Base-by-base conservation (phyloP, 2,888 invertebrate genomes). In the Trichopria drosophilae region DNA sequence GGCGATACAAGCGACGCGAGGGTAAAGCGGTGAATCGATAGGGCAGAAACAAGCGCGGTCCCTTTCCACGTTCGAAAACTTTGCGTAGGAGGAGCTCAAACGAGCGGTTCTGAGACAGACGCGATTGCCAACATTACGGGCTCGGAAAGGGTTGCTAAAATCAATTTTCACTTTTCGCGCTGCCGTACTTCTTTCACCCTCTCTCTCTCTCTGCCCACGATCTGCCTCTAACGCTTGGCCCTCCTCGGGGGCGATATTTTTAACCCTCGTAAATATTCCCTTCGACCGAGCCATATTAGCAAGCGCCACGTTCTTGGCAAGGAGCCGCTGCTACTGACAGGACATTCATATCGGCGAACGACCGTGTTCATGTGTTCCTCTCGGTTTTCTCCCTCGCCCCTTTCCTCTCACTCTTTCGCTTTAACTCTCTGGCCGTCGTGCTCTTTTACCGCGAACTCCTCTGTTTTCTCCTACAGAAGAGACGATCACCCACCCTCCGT, bases 251-350 rank as follows among this genome's bases (percentile, higher is more conserved):
- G 48, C 44, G 53, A 45, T 58, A 66, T 53, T 53, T 53, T 43
- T 50, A 39, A 62, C 62, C 66, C 67, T 69, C 71, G 69, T 72
- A 72, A 72, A 71, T 71, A 72, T 70, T 69, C 71, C 61, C 64
- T 66, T 64, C 65, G 68, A 67, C 58, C 60, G 24, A 36, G 53
- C 57, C 63, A 64, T 71, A 71, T 71, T 72, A 71, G 67, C 68
- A 65, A 60, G 55, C 68, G 61, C 56, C 60, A 64, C 66, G 67
- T 66, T 69, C 72, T 71, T 69, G 71, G 72, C 72, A 69, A 72
- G 72, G 66, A 72, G 68, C 72, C 66, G 72, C 71, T 72, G 72
- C 60, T 68, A 67, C 67, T 70, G 72, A 72, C 72, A 72, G 72
- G 64, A 68, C 72, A 72, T 72, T 72, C 67, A 72, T 72, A 70